Evolutionary conservation across 2,113 vertebrate genomes (phyloP).

Genomic region (Zootoca vivipara): DNA sequence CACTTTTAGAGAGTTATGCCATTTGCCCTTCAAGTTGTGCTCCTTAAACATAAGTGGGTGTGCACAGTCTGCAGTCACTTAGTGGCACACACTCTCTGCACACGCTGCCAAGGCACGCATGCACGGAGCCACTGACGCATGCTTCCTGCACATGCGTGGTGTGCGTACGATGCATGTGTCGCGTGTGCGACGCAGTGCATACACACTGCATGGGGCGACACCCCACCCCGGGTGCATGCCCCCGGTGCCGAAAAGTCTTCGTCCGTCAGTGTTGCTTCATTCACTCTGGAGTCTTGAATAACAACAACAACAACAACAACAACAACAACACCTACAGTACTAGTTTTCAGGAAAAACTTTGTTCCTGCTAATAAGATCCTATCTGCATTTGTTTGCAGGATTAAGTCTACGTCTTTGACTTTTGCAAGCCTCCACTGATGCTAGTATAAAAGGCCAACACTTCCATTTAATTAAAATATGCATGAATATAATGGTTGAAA

Average conservation of each 20-base stretch:
- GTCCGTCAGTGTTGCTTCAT: too few species aligned
- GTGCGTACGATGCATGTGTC: too few species aligned
- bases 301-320: background rate
- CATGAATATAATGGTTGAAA: background rate
- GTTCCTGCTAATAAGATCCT: background rate
- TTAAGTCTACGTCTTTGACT: background rate
- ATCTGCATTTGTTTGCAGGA: background rate
- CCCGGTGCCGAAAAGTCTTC: too few species aligned
- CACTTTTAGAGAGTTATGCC: background rate
- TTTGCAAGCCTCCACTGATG: background rate
- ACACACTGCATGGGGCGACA: too few species aligned
- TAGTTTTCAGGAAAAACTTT: background rate
- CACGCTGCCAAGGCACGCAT: too few species aligned
- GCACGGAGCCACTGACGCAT: too few species aligned
- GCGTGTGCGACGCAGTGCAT: too few species aligned
- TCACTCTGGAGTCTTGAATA: background rate
- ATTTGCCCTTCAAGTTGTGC: background rate
- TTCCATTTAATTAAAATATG: conserved; percentile 5
- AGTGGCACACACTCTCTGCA: background rate
- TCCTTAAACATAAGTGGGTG: background rate
- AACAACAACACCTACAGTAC: background rate
- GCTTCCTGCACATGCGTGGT: too few species aligned
- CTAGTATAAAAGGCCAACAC: background rate
- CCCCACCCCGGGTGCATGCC: too few species aligned
- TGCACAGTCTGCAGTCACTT: background rate